Conservation (phyloP, 2,113 vertebrate genomes). For the Salvelinus fontinalis region DNA sequence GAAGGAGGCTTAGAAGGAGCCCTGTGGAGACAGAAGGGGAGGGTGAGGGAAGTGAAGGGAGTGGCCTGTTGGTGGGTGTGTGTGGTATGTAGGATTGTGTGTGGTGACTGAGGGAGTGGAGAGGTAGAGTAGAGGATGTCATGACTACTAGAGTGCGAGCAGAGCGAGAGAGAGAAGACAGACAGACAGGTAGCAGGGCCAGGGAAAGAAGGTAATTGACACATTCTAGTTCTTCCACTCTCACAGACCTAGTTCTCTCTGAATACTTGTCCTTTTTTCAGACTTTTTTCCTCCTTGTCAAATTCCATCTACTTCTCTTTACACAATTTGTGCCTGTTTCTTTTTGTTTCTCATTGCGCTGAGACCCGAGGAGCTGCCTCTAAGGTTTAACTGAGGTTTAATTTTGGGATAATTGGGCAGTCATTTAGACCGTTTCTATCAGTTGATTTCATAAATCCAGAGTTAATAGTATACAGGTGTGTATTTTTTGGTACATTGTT, state of each 20-base stretch:
- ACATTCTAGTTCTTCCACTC: slow-evolving; percentile 41
- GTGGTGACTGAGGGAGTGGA: slow-evolving; percentile 63
- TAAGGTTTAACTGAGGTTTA: neutral
- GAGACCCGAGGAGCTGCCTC: neutral
- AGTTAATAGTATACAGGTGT: too few species aligned
- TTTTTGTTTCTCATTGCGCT: neutral
- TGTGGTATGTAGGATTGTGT: slow-evolving; percentile 32
- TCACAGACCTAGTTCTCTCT: slow-evolving; percentile 33
- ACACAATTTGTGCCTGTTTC: neutral
- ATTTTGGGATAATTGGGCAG: too few species aligned
- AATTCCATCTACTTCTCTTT: too few species aligned
- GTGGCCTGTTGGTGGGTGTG: slow-evolving; percentile 60
- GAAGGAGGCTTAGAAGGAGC: slow-evolving; percentile 39
- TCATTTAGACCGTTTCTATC: too few species aligned
- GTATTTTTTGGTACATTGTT: too few species aligned
- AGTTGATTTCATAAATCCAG: too few species aligned
- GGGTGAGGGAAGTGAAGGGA: slow-evolving; percentile 64
- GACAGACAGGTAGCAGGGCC: neutral
- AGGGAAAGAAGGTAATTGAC: slow-evolving; percentile 61
- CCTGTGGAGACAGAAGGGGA: slow-evolving; percentile 59
- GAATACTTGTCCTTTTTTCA: too few species aligned
- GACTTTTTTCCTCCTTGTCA: too few species aligned
- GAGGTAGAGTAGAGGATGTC: slow-evolving; percentile 55
- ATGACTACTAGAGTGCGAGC: slow-evolving; percentile 50
- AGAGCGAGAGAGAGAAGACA: slow-evolving; percentile 15